A percentile compares a stretch with the other conserved stretches of the same genome.
These are phyloP conservation scores for Cosmia trapezina DNA, from an alignment of 2,888 invertebrate species.

Conservation along the genomic window DNA sequence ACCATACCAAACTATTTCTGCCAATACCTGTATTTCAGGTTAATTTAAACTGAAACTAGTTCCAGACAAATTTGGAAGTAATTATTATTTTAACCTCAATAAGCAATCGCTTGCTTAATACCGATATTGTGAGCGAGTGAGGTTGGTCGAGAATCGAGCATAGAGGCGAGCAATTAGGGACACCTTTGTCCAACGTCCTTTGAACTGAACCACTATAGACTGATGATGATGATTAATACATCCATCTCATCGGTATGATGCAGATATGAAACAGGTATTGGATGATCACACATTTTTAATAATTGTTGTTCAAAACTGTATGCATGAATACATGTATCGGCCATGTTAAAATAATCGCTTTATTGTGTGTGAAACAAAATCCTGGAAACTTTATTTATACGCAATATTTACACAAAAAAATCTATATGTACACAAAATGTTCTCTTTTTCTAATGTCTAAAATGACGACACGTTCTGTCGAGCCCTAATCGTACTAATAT, in stretches of 20 bases:
- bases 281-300: not conserved
- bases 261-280: not conserved
- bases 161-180: conserved; percentile 33
- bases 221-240: not conserved
- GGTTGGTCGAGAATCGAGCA: conserved; percentile 18
- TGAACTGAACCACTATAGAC: conserved; percentile 10
- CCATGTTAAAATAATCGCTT: conserved; percentile 12
- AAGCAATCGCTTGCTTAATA: conserved; percentile 26
- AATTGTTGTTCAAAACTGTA: not conserved
- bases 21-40: not conserved
- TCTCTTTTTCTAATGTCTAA: no score
- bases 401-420: not conserved
- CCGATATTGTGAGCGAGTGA: conserved; percentile 10
- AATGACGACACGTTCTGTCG: not conserved
- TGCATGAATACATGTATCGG: conserved; percentile 1
- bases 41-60: not conserved
- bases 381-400: not conserved
- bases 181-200: conserved; percentile 25
- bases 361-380: not conserved
- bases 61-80: conserved; percentile 6
- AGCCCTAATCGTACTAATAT: not conserved
- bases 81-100: conserved; percentile 33
- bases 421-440: no score
- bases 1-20: not conserved
- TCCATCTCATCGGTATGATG: conserved; percentile 18